Evolutionary conservation across 1,140 invertebrate genomes (phyloP), one percentile per base, ranked within the genome.

Genomic region (Calephelis nemesis): DNA sequence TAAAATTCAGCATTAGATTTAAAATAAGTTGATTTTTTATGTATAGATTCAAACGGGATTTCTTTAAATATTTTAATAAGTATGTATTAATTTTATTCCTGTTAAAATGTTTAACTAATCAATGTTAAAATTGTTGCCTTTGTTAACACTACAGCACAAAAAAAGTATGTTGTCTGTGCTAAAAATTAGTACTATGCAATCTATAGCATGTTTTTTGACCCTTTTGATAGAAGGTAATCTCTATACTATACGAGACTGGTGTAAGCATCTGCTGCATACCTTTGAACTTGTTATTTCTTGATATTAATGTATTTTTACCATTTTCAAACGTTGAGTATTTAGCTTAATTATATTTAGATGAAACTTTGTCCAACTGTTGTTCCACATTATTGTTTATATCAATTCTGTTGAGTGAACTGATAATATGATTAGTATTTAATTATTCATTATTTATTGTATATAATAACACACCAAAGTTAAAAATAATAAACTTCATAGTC

Each of bases 391-490:
- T 69, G 58, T 72, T 73, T 75, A 72, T 71, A 69, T 73, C 68
- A 68, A 70, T 73, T 75, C 71, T 68, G 65, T 78, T 75, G 62
- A 72, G 50, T 75, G 62, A 68, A 39, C 15, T 30, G 15, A 58
- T 19, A 58, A 58, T 19, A 58, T 58, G 6, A 45, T 70, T 75
- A 75, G 74, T 40, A 65, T 70, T 83, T 88, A 84, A 77, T 83
- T 84, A 76, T 85, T 75, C 74, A 83, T 85, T 88, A 87, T 89
- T 88, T 89, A 85, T 88, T 88, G 85, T 89, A 87, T 83, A 88
- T 88, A 87, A 87, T 86, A 85, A 88, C 75, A 91, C 85, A 91
- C 88, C 88, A 91, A 91, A 91, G 87, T 89, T 89, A 90, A 85
- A 79, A 84, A 83, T 81, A 83, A 87, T 85, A 82, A 91, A 91